Percentiles rank a stretch among this genome's conserved stretches.
Conservation (phyloP, 2,797 vertebrate species). For the Gephyroberyx darwinii region DNA sequence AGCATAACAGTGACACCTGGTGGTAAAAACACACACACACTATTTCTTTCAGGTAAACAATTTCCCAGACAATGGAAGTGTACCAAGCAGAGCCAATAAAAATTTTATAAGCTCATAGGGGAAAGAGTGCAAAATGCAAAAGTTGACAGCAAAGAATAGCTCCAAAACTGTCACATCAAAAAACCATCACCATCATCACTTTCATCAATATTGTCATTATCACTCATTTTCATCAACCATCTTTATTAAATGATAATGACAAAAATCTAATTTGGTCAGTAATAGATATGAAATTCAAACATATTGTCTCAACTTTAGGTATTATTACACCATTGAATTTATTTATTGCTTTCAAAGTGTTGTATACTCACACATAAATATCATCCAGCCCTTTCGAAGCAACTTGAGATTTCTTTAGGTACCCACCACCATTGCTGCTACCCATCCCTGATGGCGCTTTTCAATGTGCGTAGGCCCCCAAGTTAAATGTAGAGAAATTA, state of each 20-base stretch:
- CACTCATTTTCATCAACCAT: slow-evolving; percentile 4
- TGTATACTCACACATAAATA: not conserved
- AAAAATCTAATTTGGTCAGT: no score
- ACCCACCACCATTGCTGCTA: not conserved
- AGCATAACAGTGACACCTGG: slow-evolving; percentile 73
- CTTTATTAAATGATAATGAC: no score
- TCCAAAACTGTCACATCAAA: slow-evolving; percentile 15
- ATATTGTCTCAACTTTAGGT: no score
- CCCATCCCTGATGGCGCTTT: no score
- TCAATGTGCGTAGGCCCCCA: no score
- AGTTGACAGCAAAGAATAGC: slow-evolving; percentile 17
- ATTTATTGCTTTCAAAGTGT: no score
- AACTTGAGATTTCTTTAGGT: not conserved
- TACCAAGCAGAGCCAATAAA: slow-evolving; percentile 28
- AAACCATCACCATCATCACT: not conserved
- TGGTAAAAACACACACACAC: slow-evolving; percentile 42
- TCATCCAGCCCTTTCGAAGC: not conserved
- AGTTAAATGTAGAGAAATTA: no score
- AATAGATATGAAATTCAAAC: no score
- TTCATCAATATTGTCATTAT: slow-evolving; percentile 22
- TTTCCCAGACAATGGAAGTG: slow-evolving; percentile 61
- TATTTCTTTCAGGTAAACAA: slow-evolving; percentile 62
- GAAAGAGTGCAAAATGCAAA: not conserved
- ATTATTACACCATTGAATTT: no score
- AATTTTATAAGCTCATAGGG: slow-evolving; percentile 23